These are phyloP conservation scores for Mellivora capensis DNA, from an alignment of 2,113 vertebrate genomes.

Conservation along the genomic window DNA sequence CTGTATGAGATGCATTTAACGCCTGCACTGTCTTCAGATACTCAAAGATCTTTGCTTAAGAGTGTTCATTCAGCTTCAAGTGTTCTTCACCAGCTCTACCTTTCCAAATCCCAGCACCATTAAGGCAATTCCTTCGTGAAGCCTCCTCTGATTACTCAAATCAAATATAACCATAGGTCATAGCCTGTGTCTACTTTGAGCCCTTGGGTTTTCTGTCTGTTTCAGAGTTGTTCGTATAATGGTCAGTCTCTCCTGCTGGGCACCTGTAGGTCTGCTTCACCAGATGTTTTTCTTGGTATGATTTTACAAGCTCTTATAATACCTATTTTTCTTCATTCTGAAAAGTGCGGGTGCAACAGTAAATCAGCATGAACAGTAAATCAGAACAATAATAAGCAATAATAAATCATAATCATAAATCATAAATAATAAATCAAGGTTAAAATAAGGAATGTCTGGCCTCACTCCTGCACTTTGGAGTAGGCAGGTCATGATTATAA, in stretches of 20 bases:
- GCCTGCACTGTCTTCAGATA: not conserved
- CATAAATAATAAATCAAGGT: not conserved
- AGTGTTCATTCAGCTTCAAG: not conserved
- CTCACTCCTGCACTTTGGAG: slow-evolving; percentile 45
- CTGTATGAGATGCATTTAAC: not conserved
- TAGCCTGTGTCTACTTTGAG: not conserved
- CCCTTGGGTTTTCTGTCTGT: not conserved
- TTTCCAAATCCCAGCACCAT: not conserved
- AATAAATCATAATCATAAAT: not conserved
- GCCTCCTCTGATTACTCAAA: not conserved
- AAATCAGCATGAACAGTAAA: not conserved
- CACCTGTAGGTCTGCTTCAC: not conserved
- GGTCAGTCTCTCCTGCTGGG: not conserved
- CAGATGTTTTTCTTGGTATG: slow-evolving; percentile 18
- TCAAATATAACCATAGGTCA: not conserved
- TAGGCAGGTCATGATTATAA: slow-evolving; percentile 72
- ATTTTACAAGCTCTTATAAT: slow-evolving; percentile 1
- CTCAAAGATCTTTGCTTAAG: not conserved
- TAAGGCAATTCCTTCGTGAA: not conserved
- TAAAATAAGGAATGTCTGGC: slow-evolving; percentile 40
- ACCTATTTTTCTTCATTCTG: not conserved
- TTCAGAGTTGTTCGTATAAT: not conserved
- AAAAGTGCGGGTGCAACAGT: not conserved
- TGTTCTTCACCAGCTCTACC: not conserved
- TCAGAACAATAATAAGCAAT: not conserved